Evolutionary conservation across 2,888 invertebrate genomes (phyloP).

Genomic region (Luffia ferchaultella): DNA sequence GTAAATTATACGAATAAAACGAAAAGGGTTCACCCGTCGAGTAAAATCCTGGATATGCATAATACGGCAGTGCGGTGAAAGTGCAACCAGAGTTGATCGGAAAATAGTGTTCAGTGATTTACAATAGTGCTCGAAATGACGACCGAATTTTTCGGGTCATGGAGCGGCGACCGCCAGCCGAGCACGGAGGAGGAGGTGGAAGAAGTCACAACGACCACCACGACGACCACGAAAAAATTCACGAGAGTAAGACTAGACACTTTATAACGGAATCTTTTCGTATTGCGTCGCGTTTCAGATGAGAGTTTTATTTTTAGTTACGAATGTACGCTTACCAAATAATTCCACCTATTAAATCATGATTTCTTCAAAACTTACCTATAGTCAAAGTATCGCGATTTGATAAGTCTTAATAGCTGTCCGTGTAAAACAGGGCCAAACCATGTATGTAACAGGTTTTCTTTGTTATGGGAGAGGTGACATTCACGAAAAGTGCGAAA

Average conservation of each 20-base stretch:
- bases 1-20: slow-evolving; percentile 25
- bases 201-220: slow-evolving; percentile 39
- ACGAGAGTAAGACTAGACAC: slow-evolving; percentile 35
- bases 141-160: slow-evolving; percentile 60
- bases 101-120: slow-evolving; percentile 29
- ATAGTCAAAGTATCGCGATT: no score
- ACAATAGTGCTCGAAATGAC: slow-evolving; percentile 48
- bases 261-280: neutral
- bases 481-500: no score
- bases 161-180: slow-evolving; percentile 32
- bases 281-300: neutral
- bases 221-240: slow-evolving; percentile 45
- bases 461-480: no score
- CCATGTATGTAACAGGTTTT: no score
- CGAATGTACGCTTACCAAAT: neutral
- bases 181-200: slow-evolving; percentile 24
- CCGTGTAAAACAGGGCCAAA: no score
- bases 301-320: neutral
- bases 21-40: slow-evolving; percentile 19
- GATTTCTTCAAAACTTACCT: no score
- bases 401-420: no score
- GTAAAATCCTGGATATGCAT: slow-evolving; percentile 22
- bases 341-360: neutral
- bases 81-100: slow-evolving; percentile 34
- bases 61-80: slow-evolving; percentile 39